Percentiles rank a stretch among this genome's conserved stretches.
phyloP scores from a whole-genome alignment of 2,113 vertebrate species.

The Phrynocephalus versicolor region DNA sequence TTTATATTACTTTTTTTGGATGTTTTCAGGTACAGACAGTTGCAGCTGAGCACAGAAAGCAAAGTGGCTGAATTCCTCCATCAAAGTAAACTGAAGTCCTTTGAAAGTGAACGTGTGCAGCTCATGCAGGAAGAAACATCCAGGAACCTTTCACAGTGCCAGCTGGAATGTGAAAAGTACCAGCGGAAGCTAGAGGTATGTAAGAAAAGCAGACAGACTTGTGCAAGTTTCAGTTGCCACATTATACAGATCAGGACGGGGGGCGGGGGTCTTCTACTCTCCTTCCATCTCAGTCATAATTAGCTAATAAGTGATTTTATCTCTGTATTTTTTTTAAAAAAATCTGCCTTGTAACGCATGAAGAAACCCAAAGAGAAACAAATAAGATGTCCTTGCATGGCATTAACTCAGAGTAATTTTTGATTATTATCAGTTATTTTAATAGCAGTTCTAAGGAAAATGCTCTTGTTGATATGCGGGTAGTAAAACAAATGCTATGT shows the following conservation, averaged over 20 bases:
- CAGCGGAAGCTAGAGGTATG: constrained; percentile 96
- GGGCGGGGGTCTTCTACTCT: background rate
- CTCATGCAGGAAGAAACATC: constrained; percentile 92
- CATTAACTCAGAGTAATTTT: background rate
- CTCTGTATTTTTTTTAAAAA: background rate
- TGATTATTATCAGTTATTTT: background rate
- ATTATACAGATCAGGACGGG: too few relatives aligned
- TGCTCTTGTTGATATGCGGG: too few relatives aligned
- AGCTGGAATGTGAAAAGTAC: constrained; percentile 95
- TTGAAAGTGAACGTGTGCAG: constrained; percentile 90
- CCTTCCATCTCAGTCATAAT: background rate
- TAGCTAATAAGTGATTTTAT: background rate
- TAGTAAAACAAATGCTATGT: too few relatives aligned
- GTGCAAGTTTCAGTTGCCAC: background rate
- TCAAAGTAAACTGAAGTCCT: constrained; percentile 90
- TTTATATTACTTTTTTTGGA: constrained; percentile 1
- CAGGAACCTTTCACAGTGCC: constrained; percentile 89
- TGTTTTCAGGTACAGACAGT: constrained; percentile 83
- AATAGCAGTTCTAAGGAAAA: too few relatives aligned
- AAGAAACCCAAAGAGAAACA: background rate
- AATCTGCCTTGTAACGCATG: too few relatives aligned
- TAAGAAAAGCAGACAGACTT: background rate
- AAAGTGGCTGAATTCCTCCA: constrained; percentile 88
- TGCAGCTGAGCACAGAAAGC: constrained; percentile 89
- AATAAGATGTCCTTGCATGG: background rate